These are phyloP conservation scores for Dyspetes luteomarginatus DNA, from an alignment of 2,888 invertebrate species.

Conservation along the genomic window DNA sequence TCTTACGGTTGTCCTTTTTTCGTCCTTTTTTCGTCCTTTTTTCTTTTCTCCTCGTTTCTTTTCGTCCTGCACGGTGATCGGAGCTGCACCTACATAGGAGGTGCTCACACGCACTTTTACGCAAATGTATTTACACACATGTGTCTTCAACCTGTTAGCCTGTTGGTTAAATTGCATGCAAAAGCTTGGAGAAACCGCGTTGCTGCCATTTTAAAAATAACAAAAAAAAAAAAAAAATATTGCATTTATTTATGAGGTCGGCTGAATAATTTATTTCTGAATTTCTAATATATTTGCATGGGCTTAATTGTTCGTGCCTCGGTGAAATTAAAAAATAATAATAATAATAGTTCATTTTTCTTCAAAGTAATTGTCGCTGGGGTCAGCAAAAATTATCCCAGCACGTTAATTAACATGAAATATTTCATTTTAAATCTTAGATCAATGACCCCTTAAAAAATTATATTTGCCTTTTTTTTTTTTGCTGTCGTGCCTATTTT, in stretches of 20 bases:
- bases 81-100: conserved; percentile 32
- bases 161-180: neutral
- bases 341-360: neutral
- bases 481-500: neutral
- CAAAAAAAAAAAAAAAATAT: neutral
- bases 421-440: neutral
- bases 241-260: neutral
- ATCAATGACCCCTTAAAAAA: neutral
- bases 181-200: neutral
- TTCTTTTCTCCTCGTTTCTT: neutral
- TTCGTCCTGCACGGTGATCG: conserved; percentile 17
- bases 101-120: conserved; percentile 25
- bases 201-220: neutral
- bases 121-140: conserved; percentile 19
- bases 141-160: neutral
- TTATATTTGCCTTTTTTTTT: neutral
- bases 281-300: conserved; percentile 1
- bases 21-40: conserved; percentile 5
- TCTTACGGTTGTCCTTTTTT: neutral
- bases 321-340: neutral
- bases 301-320: conserved; percentile 2
- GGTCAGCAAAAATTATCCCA: neutral
- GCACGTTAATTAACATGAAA: neutral
- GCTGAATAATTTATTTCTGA: conserved; percentile 25
- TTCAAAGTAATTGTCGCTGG: neutral